Evolutionary conservation across 2,797 vertebrate genomes (phyloP).

Genomic region (Anas bernieri): DNA sequence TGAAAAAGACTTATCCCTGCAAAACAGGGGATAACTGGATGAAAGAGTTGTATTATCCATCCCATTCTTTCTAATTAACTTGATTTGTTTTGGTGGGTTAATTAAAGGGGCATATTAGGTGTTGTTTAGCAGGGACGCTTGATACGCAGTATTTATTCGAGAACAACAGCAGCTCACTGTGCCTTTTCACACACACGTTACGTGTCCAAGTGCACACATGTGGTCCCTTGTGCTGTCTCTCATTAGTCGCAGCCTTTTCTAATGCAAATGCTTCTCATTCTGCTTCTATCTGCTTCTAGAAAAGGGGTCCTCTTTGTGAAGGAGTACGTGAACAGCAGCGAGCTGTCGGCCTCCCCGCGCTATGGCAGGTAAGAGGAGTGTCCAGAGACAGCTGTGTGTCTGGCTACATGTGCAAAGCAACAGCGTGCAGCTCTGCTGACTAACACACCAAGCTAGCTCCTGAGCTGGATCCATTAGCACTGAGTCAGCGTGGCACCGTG

Average conservation of each 20-base stretch:
- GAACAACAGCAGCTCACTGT: background rate
- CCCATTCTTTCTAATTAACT: conserved; percentile 44
- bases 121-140: background rate
- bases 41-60: background rate
- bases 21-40: conserved; percentile 5
- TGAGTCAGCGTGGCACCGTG: background rate
- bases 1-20: background rate
- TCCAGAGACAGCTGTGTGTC: background rate
- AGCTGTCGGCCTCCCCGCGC: conserved; percentile 52
- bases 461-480: background rate
- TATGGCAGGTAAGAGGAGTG: conserved; percentile 62
- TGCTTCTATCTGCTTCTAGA: conserved; percentile 50
- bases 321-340: conserved; percentile 84
- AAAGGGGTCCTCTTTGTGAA: conserved; percentile 85
- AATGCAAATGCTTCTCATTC: background rate
- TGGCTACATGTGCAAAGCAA: background rate
- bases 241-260: background rate
- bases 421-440: background rate
- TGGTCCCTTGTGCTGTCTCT: background rate
- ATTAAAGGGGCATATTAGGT: conserved; percentile 2
- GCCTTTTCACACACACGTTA: background rate
- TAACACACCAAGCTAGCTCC: background rate
- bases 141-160: background rate
- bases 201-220: rapidly evolving
- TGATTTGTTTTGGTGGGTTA: conserved; percentile 34